A percentile compares a stretch with the other conserved stretches of the same genome.
These are phyloP conservation scores for Austrofundulus limnaeus DNA, from an alignment of 2,113 vertebrate genomes.

Conservation along the genomic window DNA sequence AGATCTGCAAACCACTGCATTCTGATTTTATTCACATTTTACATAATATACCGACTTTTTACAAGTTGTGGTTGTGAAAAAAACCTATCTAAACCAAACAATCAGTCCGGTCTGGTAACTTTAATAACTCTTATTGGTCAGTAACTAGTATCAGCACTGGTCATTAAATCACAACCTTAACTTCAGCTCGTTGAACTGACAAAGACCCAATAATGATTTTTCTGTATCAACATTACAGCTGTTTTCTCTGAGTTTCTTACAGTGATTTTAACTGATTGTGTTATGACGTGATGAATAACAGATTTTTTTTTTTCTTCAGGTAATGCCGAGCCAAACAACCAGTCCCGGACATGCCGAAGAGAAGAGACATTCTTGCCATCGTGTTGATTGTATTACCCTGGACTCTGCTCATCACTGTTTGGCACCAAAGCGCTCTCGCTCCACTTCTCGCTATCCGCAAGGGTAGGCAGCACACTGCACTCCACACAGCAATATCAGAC, in stretches of 20 bases:
- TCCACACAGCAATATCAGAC: conserved; percentile 27
- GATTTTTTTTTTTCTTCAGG: conserved; percentile 70
- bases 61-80: too few species aligned
- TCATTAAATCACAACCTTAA: conserved; percentile 24
- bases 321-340: conserved; percentile 95
- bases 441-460: conserved; percentile 94
- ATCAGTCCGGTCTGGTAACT: conserved; percentile 35
- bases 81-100: conserved; percentile 23
- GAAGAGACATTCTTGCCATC: conserved; percentile 98
- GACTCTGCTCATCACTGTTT: conserved; percentile 98
- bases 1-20: too few species aligned
- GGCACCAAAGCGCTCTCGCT: conserved; percentile 96
- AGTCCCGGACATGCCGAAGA: conserved; percentile 99
- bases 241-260: neutral
- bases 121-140: conserved; percentile 42
- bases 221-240: neutral
- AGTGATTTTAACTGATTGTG: neutral
- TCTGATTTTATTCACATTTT: too few species aligned
- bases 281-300: neutral
- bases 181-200: too few species aligned
- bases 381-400: conserved; percentile 99
- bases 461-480: conserved; percentile 78
- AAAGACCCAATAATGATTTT: too few species aligned
- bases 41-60: too few species aligned
- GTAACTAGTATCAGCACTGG: conserved; percentile 14